Percentiles rank a stretch among this genome's conserved stretches.
Conservation (phyloP, 2,113 vertebrate genomes). For the Pluvialis apricaria region DNA sequence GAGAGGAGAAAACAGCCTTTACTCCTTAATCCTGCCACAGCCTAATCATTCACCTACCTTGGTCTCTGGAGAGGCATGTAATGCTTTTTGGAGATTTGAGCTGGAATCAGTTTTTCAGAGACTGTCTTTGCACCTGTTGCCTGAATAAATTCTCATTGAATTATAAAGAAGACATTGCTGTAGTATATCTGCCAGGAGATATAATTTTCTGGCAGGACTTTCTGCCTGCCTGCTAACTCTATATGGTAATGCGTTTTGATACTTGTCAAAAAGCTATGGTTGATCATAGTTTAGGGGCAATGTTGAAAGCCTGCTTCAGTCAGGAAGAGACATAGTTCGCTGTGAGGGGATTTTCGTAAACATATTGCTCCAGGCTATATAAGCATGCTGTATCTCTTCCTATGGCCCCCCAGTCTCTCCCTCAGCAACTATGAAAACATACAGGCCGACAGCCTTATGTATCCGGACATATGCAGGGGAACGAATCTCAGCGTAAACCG, state of each 20-base stretch:
- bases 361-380: not conserved
- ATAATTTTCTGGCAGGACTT: constrained; percentile 15
- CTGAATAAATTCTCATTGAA: constrained; percentile 5
- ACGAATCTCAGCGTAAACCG: not conserved
- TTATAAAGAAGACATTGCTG: not conserved
- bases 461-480: not conserved
- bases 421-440: not conserved
- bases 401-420: not conserved
- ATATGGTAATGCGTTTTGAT: not conserved
- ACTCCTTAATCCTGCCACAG: not conserved
- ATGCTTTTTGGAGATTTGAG: not conserved
- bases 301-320: not conserved
- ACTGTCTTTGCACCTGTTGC: not conserved
- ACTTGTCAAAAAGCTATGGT: not conserved
- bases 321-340: not conserved
- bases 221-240: not conserved
- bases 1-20: not conserved
- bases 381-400: not conserved
- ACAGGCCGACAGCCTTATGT: not conserved
- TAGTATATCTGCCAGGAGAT: not conserved
- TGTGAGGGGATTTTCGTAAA: not conserved
- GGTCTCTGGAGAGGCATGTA: not conserved
- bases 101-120: not conserved
- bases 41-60: not conserved
- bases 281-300: not conserved